Conservation (phyloP, 2,113 vertebrate species). For the Lampris megalopsis region DNA sequence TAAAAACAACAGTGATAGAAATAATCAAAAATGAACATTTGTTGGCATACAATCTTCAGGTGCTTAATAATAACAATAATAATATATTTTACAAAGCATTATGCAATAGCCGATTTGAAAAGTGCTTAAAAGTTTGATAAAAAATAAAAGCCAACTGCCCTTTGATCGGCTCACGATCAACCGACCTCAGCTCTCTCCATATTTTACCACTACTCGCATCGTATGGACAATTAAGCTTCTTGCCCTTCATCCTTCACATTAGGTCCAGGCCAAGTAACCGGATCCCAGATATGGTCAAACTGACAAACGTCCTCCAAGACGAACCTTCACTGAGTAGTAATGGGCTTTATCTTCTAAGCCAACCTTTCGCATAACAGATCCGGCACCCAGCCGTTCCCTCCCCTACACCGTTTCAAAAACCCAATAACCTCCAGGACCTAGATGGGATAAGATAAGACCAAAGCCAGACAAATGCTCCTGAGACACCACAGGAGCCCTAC, state of each 20-base stretch:
- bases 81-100: too few species aligned
- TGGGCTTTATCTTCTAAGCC: conserved; percentile 57
- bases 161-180: too few species aligned
- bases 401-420: conserved; percentile 17
- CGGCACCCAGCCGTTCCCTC: conserved; percentile 23
- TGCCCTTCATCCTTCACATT: not conserved
- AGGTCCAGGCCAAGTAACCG: not conserved
- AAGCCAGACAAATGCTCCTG: conserved; percentile 34
- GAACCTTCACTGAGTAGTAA: conserved; percentile 44
- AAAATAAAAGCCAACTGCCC: too few species aligned
- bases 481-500: conserved; percentile 2
- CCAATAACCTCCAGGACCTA: conserved; percentile 26
- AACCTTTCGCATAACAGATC: conserved; percentile 59
- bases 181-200: too few species aligned
- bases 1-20: too few species aligned
- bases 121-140: too few species aligned
- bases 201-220: too few species aligned
- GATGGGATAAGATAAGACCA: conserved; percentile 39
- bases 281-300: conserved; percentile 36
- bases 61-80: too few species aligned
- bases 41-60: too few species aligned
- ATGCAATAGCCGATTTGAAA: too few species aligned
- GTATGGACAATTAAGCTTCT: not conserved
- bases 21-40: too few species aligned
- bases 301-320: conserved; percentile 11